Base-by-base conservation (phyloP, 2,888 invertebrate species). In the Metacarcinus magister region DNA sequence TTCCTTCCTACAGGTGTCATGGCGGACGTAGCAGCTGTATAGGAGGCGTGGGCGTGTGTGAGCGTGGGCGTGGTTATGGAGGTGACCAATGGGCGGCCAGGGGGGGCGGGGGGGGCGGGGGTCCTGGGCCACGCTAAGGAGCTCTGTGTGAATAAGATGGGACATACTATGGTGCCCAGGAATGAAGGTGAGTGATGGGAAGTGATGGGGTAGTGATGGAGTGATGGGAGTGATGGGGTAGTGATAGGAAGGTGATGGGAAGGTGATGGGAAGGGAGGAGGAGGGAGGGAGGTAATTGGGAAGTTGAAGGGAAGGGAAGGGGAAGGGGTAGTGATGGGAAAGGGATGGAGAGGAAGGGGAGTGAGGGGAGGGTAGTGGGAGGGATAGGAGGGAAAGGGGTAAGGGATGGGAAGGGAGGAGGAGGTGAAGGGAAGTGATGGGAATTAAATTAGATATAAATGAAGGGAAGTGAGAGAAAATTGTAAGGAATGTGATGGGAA, bases 141-240 rank as follows among this genome's bases (percentile, higher is more conserved):
- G 60, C 96, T 97, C 0, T 97, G 97, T 48, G 97, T 97, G 92
- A 97, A 97, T 94, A 97, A 97, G 89, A 93, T 97, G 93, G 97
- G 97, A 0, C 96, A 97, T 87, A 97, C 97, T 13, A 96, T 97
- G 96, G 96, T 97, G 16, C 95, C 95, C 2, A 94, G 93, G 13
- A 89, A 91, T 32, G 32, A 89, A 43, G 16, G 67, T 67, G 0
- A 67, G 67, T 67, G n/a, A 13, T 54, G 13, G 54, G 7, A 60
- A 54, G 54, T 54, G 54, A n/a, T n/a, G n/a, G n/a, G n/a, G n/a
- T n/a, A n/a, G n/a, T n/a, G n/a, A n/a, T n/a, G n/a, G n/a, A n/a
- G n/a, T n/a, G n/a, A n/a, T n/a, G n/a, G n/a, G n/a, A n/a, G n/a
- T n/a, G n/a, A n/a, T n/a, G n/a, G n/a, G n/a, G n/a, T n/a, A n/a